These are phyloP conservation scores for Aplysia californica DNA, from an alignment of 1,140 invertebrate genomes.

Conservation along the genomic window DNA sequence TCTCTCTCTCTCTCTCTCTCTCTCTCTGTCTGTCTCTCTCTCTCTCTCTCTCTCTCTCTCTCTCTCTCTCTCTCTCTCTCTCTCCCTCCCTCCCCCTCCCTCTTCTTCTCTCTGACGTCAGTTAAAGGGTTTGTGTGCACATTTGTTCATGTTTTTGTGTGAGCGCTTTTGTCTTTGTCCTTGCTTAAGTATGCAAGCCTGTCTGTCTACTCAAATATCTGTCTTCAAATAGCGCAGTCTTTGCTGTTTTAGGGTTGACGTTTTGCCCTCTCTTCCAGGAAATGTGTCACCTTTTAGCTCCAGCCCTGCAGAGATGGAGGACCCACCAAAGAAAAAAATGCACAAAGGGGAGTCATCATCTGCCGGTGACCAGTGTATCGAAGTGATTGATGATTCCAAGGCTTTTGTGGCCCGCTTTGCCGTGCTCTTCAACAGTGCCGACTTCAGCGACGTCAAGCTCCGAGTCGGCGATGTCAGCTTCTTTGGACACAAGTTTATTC, in stretches of 20 bases:
- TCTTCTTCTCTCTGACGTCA: too few species aligned
- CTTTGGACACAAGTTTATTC: conserved; percentile 54
- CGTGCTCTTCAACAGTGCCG: conserved; percentile 43
- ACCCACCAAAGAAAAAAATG: conserved; percentile 27
- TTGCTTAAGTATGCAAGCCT: too few species aligned
- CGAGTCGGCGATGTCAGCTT: conserved; percentile 43
- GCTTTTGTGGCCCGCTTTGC: conserved; percentile 42
- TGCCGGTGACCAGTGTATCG: neutral
- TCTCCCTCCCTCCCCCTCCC: too few species aligned
- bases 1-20: neutral
- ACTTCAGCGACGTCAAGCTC: conserved; percentile 52
- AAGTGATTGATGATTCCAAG: conserved; percentile 43
- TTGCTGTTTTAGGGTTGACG: too few species aligned
- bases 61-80: too few species aligned
- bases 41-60: too few species aligned
- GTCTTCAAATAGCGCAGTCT: too few species aligned
- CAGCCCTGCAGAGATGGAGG: conserved; percentile 3
- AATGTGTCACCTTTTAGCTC: conserved; percentile 23
- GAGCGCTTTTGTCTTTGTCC: too few species aligned
- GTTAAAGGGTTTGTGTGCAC: neutral
- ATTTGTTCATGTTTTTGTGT: too few species aligned
- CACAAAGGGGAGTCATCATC: conserved; percentile 25
- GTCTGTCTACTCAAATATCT: too few species aligned
- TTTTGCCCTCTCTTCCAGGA: conserved; percentile 14
- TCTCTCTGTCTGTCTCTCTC: neutral